Base-by-base conservation (phyloP, 2,113 vertebrate genomes). In the Sceloporus tristichus region DNA sequence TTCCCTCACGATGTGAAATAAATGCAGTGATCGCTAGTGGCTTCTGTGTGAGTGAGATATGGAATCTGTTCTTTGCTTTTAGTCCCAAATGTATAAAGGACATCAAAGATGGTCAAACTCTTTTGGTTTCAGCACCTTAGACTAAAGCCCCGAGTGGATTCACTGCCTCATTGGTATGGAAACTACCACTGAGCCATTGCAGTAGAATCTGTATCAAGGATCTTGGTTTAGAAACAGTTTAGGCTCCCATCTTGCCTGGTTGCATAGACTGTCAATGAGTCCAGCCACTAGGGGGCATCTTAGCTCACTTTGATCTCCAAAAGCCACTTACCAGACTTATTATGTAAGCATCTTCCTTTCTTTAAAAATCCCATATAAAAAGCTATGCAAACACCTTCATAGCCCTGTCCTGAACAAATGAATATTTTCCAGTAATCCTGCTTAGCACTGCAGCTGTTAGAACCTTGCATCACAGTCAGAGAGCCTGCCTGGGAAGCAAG, bases 231-330 rank as follows among this genome's bases (percentile, higher is more conserved):
- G 14, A 84, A 84, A 54, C 4, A 29, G 13, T 38, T 65, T 9
- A 27, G 18, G 5, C 16, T 56, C 23, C 48, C 16, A 10, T 21
- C 76, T 79, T 34, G 9, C 27, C 9, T 73, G n/a, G 25, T 53
- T 65, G 25, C 40, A 38, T 1, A 76, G 71, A 65, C 54, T 77
- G 56, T 13, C 56, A 9, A 27, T 82, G 73, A 38, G 19, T 40
- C 56, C n/a, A 66, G 79, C 56, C 79, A 38, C 79, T 81, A 81
- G 56, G 79, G 81, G 87, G 87, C 48, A 21, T 70, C 34, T 56
- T 54, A 88, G 87, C 75, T 88, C 81, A 78, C 75, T 78, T n/a
- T 62, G 40, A 10, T 23, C 23, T 88, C 29, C n/a, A 59, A 42
- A 42, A 48, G 34, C 4, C 21, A 40, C 66, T 82, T 88, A 2